Evolutionary conservation across 1,140 invertebrate species (phyloP).

Genomic region (Wiebesia pumilae): DNA sequence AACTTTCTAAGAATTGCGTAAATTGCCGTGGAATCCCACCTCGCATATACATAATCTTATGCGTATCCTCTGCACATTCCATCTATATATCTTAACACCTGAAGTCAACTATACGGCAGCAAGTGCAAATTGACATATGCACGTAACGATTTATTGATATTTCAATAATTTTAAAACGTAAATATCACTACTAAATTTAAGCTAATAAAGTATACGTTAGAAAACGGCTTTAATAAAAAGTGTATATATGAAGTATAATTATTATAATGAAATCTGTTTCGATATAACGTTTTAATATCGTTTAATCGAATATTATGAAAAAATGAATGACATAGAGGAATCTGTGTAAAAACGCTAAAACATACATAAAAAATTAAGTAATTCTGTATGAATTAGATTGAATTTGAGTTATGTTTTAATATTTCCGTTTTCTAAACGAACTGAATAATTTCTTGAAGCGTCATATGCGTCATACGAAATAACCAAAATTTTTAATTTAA

Average conservation of each 20-base stretch:
- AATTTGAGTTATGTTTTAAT: no score
- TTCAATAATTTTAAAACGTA: neutral
- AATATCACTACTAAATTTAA: neutral
- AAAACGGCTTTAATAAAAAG: neutral
- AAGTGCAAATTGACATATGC: neutral
- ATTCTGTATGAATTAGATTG: no score
- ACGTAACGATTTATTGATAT: neutral
- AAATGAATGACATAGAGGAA: neutral
- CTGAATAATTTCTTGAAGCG: no score
- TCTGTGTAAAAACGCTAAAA: neutral
- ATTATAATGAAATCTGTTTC: neutral
- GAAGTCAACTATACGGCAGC: neutral
- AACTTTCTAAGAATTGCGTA: constrained; percentile 58
- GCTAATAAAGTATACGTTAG: neutral
- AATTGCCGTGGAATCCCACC: constrained; percentile 49
- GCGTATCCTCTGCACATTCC: neutral
- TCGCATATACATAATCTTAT: neutral
- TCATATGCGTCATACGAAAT: no score
- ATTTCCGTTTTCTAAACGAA: no score
- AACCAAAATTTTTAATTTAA: no score
- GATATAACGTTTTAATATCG: neutral
- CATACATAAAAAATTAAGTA: no score
- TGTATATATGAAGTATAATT: neutral
- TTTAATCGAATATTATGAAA: neutral
- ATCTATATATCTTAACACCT: neutral